A percentile compares a stretch with the other conserved stretches of the same genome.
Conservation (phyloP, 2,797 vertebrate species). For the Odontamblyopus lacepedii region DNA sequence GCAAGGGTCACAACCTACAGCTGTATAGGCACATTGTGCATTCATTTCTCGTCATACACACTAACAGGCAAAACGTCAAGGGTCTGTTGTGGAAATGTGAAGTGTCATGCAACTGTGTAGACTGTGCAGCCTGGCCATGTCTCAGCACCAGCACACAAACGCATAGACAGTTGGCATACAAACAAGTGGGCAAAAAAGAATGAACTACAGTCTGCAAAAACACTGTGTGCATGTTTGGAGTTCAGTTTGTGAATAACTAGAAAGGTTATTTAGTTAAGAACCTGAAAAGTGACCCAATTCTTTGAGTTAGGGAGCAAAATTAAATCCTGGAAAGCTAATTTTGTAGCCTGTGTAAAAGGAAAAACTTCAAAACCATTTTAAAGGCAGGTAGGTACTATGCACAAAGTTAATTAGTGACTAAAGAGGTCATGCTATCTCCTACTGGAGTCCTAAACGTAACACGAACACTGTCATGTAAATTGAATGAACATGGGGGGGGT, state of each 20-base stretch:
- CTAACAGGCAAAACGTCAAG: slow-evolving; percentile 19
- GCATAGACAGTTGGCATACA: background rate
- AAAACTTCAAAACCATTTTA: background rate
- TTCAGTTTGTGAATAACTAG: slow-evolving; percentile 14
- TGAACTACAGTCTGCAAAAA: slow-evolving; percentile 48
- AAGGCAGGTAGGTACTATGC: slow-evolving; percentile 11
- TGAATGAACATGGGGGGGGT: background rate
- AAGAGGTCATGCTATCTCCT: background rate
- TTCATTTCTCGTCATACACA: slow-evolving; percentile 13
- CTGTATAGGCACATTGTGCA: slow-evolving; percentile 48
- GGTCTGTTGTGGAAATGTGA: slow-evolving; percentile 38
- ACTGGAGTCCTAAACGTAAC: background rate
- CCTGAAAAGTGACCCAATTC: slow-evolving; percentile 38
- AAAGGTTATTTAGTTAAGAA: slow-evolving; percentile 21
- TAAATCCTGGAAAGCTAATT: slow-evolving; percentile 21
- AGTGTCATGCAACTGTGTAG: slow-evolving; percentile 43
- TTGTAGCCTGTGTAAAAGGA: slow-evolving; percentile 8
- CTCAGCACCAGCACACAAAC: slow-evolving; percentile 12
- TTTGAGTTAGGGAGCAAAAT: slow-evolving; percentile 27
- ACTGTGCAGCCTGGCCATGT: slow-evolving; percentile 24
- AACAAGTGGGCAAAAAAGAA: slow-evolving; percentile 49
- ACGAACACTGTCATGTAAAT: slow-evolving; percentile 7
- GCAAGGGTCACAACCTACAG: slow-evolving; percentile 43
- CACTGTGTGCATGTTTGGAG: slow-evolving; percentile 38
- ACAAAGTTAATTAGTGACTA: background rate